phyloP scores from a whole-genome alignment of 2,797 vertebrate genomes.

The Peromyscus nudipes region DNA sequence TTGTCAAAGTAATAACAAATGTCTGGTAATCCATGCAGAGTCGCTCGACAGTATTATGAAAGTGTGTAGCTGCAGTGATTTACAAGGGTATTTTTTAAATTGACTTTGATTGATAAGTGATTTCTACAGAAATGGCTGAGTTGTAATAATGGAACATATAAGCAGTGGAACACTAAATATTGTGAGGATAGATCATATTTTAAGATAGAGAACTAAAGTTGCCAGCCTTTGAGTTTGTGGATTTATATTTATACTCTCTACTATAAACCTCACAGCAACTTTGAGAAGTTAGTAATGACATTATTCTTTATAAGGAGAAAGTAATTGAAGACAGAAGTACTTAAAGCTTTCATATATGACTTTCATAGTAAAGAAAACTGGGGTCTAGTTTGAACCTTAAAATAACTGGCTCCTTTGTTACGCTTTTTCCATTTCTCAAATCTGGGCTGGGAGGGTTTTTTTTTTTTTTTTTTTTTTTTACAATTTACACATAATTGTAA shows the following conservation, averaged over 20 bases:
- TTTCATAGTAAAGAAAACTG: background rate
- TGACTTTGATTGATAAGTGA: conserved; percentile 40
- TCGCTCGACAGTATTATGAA: background rate
- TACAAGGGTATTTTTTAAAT: conserved; percentile 5
- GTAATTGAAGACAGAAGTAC: conserved; percentile 29
- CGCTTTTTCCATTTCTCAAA: background rate
- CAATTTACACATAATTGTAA: background rate
- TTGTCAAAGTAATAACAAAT: background rate
- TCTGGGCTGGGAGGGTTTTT: background rate
- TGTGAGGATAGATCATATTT: background rate
- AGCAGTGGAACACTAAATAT: conserved; percentile 17
- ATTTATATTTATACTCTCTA: background rate
- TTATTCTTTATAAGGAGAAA: conserved; percentile 7
- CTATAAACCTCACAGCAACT: background rate
- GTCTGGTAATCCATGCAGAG: background rate
- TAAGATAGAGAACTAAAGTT: background rate
- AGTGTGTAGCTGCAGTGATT: background rate
- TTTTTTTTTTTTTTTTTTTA: background rate
- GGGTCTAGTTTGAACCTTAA: background rate
- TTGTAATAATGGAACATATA: conserved; percentile 39
- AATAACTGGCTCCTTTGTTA: background rate
- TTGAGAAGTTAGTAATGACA: background rate
- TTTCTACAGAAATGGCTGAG: conserved; percentile 43
- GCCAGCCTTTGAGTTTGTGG: background rate
- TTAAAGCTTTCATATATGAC: background rate